A percentile compares a stretch with the other conserved stretches of the same genome.
Conservation (phyloP, 2,888 invertebrate genomes). For the Pinctada fucata region DNA sequence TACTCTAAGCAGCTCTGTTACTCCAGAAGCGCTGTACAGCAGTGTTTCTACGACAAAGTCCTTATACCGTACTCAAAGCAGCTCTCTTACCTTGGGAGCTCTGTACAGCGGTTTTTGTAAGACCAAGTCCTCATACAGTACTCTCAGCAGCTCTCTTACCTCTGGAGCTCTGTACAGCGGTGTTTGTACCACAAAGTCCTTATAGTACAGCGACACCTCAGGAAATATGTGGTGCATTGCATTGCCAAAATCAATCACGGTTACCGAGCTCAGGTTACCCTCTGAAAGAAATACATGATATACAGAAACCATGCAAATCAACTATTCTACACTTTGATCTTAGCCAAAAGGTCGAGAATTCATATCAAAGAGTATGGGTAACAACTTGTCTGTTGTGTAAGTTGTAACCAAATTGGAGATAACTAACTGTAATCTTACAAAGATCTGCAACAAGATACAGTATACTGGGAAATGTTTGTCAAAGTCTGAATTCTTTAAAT, state of each 20-base stretch:
- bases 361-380: no score
- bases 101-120: no score
- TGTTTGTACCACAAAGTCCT: conserved; percentile 73
- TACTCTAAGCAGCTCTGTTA: conserved; percentile 33
- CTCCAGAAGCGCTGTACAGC: conserved; percentile 74
- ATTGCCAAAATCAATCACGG: conserved; percentile 74
- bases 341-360: no score
- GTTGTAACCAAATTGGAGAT: no score
- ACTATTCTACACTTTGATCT: no score
- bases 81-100: no score
- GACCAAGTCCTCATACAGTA: no score
- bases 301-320: neutral
- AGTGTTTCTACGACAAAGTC: conserved; percentile 73
- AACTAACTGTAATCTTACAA: no score
- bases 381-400: no score
- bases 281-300: conserved; percentile 49
- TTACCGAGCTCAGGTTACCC: conserved; percentile 60
- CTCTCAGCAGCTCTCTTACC: conserved; percentile 50
- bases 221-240: conserved; percentile 68
- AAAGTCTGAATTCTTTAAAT: no score
- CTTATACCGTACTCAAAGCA: conserved; percentile 47
- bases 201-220: conserved; percentile 72
- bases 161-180: conserved; percentile 74
- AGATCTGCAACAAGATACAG: no score
- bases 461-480: no score